These are phyloP conservation scores for Drosophila koepferae DNA, from an alignment of 2,888 invertebrate genomes.

Conservation along the genomic window DNA sequence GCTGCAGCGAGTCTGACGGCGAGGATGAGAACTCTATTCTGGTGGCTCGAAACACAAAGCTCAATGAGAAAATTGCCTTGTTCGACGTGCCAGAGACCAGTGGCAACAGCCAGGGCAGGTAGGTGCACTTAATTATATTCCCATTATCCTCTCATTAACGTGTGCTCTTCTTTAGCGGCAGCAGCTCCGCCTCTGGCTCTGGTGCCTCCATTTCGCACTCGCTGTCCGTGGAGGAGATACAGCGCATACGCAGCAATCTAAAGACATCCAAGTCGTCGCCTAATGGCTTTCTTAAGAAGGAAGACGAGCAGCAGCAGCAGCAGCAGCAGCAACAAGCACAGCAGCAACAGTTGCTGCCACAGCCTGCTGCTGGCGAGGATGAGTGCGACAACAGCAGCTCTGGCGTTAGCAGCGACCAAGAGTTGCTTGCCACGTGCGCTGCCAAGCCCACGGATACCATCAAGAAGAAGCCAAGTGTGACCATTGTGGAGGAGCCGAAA, in stretches of 20 bases:
- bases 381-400: conserved; percentile 96
- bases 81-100: conserved; percentile 88
- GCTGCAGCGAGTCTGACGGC: conserved; percentile 94
- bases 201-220: conserved; percentile 93
- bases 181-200: conserved; percentile 86
- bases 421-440: conserved; percentile 84
- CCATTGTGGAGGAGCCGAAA: conserved; percentile 81
- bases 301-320: conserved; percentile 76
- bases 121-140: conserved; percentile 38
- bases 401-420: conserved; percentile 95
- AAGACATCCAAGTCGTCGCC: conserved; percentile 95
- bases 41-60: conserved; percentile 85
- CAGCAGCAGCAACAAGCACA: conserved; percentile 28
- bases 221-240: conserved; percentile 95
- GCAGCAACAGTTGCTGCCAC: conserved; percentile 35
- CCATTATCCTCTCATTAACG: background rate
- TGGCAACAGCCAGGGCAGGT: conserved; percentile 91
- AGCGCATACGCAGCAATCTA: conserved; percentile 93
- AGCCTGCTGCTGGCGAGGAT: conserved; percentile 85
- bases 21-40: conserved; percentile 87
- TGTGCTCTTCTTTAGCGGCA: conserved; percentile 86
- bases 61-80: conserved; percentile 86
- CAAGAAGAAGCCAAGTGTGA: conserved; percentile 83
- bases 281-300: conserved; percentile 89
- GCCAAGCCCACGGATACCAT: conserved; percentile 86